A percentile compares a stretch with the other conserved stretches of the same genome.
Evolutionary conservation across 2,113 vertebrate species (phyloP).

Genomic region (Rhegmatorhina hoffmannsi): DNA sequence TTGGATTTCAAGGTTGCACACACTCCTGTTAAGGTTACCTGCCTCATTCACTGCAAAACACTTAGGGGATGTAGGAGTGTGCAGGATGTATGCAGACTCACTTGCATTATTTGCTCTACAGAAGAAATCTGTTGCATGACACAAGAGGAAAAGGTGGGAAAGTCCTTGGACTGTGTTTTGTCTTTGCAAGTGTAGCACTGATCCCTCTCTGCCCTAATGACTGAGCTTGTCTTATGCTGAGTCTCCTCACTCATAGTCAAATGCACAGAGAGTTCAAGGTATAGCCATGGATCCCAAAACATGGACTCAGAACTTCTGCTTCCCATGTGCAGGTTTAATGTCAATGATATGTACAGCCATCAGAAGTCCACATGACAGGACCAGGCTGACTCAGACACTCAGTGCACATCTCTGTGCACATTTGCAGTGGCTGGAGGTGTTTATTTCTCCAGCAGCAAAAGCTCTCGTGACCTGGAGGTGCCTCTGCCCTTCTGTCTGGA

Average conservation of each 20-base stretch:
- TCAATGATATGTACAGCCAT: background rate
- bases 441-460: background rate
- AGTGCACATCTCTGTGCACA: background rate
- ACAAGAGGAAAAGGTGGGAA: background rate
- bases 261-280: fast-evolving
- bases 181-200: background rate
- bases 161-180: background rate
- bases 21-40: background rate
- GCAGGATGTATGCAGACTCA: background rate
- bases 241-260: background rate
- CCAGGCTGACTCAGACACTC: background rate
- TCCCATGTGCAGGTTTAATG: background rate
- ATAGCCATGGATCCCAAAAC: background rate
- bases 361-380: background rate
- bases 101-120: background rate
- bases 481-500: background rate
- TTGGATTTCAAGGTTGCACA: background rate
- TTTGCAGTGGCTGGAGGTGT: background rate
- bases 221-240: background rate
- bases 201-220: background rate
- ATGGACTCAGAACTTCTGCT: background rate
- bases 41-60: background rate
- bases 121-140: background rate
- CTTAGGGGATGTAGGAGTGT: background rate
- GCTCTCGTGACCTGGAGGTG: background rate